A percentile compares a stretch with the other conserved stretches of the same genome.
phyloP scores from a whole-genome alignment of 2,888 invertebrate genomes.

The Nomada fucata region DNA sequence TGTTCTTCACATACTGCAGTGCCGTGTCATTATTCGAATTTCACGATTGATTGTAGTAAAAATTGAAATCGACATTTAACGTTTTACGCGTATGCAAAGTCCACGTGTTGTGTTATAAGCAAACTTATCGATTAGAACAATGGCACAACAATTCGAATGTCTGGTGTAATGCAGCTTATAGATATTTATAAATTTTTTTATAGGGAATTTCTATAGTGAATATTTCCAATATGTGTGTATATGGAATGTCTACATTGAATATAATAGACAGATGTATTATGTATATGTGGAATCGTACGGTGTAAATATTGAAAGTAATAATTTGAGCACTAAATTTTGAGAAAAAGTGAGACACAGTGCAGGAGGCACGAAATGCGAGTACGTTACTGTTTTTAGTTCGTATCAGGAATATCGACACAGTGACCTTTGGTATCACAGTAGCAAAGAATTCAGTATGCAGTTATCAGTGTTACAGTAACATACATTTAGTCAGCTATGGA shows the following conservation, averaged over 20 bases:
- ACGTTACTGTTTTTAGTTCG: constrained; percentile 56
- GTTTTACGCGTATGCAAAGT: not conserved
- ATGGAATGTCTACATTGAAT: no score
- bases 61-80: not conserved
- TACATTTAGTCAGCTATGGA: not conserved
- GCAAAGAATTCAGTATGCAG: constrained; percentile 39
- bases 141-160: no score
- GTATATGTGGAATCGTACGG: not conserved
- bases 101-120: no score
- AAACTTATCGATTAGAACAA: no score
- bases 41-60: no score
- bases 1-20: constrained; percentile 41
- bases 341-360: not conserved
- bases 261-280: not conserved
- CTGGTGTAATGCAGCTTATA: no score
- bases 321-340: not conserved
- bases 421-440: constrained; percentile 62
- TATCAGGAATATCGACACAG: constrained; percentile 56
- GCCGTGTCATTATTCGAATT: constrained; percentile 36
- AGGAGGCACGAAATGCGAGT: constrained; percentile 12
- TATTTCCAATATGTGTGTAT: not conserved
- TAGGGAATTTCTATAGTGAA: no score
- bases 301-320: not conserved
- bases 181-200: no score
- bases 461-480: constrained; percentile 25